Evolutionary conservation across 2,113 vertebrate species (phyloP).

Genomic region (Halcyon malimbica): DNA sequence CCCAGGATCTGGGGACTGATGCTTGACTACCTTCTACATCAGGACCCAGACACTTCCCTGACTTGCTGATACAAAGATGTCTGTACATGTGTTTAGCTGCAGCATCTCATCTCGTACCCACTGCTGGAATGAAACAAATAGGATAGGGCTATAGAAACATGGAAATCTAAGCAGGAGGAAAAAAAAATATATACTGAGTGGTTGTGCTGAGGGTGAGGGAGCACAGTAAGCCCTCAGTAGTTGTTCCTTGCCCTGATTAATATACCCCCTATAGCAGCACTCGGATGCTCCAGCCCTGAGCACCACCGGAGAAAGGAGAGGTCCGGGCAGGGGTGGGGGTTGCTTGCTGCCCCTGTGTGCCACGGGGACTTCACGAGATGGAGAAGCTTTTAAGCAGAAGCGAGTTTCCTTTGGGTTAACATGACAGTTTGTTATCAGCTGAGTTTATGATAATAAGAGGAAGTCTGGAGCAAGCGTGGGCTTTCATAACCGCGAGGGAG

Average conservation of each 20-base stretch:
- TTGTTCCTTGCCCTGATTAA: neutral
- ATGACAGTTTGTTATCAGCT: neutral
- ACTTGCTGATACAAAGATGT: neutral
- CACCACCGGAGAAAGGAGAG: neutral
- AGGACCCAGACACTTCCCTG: no score
- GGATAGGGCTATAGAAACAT: neutral
- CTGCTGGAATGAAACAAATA: neutral
- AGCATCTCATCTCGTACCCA: neutral
- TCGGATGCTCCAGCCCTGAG: neutral
- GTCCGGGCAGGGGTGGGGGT: neutral
- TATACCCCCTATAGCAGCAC: accelerated
- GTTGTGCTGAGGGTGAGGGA: neutral
- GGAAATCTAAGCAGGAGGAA: neutral
- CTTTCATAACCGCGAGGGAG: neutral
- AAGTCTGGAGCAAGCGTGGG: neutral
- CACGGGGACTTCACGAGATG: neutral
- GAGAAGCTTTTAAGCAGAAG: neutral
- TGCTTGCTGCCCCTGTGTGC: neutral
- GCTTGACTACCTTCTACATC: neutral
- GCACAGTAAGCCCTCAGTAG: neutral
- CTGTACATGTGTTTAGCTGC: neutral
- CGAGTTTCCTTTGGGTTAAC: neutral
- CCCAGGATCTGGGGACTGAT: neutral
- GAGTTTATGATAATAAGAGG: neutral
- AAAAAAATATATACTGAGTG: neutral